Percentiles rank a stretch among this genome's conserved stretches.
Evolutionary conservation across 92 coral and sea anemone species (phyloP).

Genomic region (Desmophyllum pertusum): DNA sequence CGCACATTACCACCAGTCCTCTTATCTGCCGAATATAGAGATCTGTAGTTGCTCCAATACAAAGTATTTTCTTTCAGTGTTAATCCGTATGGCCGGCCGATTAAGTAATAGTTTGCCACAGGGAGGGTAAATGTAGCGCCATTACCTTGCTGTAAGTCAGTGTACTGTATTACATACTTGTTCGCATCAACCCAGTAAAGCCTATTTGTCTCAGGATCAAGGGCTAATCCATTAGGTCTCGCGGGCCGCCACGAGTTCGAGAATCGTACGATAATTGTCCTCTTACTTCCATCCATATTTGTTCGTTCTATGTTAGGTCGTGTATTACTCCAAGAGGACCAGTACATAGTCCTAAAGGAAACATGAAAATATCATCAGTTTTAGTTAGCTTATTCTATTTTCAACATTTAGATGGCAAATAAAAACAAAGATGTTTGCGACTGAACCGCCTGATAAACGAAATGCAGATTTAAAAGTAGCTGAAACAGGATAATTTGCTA

Average conservation of each 20-base stretch:
- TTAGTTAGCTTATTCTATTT: too few species aligned
- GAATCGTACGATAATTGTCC: slow-evolving; percentile 37
- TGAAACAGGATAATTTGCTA: too few species aligned
- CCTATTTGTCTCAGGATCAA: slow-evolving; percentile 54
- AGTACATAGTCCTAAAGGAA: slow-evolving; percentile 53
- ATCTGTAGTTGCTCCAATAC: slow-evolving; percentile 61
- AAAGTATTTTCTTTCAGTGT: slow-evolving; percentile 47
- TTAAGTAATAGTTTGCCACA: not conserved
- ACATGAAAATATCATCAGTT: not conserved
- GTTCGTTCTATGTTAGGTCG: slow-evolving; percentile 57
- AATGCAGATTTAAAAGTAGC: too few species aligned
- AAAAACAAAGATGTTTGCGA: not conserved
- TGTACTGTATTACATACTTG: slow-evolving; percentile 51
- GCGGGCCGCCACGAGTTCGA: not conserved
- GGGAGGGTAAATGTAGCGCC: slow-evolving; percentile 19
- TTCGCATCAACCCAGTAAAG: slow-evolving; percentile 72
- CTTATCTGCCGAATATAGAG: slow-evolving; percentile 40
- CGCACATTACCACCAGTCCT: slow-evolving; percentile 21
- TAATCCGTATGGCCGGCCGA: slow-evolving; percentile 63
- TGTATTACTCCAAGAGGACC: slow-evolving; percentile 61
- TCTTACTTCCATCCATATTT: slow-evolving; percentile 57
- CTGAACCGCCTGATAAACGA: not conserved
- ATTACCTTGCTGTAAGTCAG: slow-evolving; percentile 40
- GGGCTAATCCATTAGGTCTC: slow-evolving; percentile 57
- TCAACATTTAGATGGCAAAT: not conserved